phyloP scores from a whole-genome alignment of 2,888 invertebrate genomes.

The Eretmocerus hayati region DNA sequence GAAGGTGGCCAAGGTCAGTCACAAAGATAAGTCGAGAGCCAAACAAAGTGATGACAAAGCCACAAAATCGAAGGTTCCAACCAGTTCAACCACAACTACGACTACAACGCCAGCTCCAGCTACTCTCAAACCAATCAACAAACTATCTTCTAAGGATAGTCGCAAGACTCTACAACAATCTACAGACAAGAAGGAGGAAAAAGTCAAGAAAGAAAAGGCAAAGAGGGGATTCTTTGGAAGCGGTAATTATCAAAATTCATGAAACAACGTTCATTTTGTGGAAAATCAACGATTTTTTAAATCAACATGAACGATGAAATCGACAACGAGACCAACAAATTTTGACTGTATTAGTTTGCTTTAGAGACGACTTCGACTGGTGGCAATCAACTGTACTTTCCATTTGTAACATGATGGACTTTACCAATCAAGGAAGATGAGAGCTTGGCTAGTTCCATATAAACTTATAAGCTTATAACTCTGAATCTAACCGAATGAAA shows the following conservation, averaged over 20 bases:
- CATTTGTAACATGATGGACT: too few relatives aligned
- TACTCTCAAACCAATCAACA: constrained; percentile 44
- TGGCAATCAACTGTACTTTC: too few relatives aligned
- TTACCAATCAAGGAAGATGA: too few relatives aligned
- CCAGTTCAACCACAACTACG: constrained; percentile 3
- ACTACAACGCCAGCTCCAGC: constrained; percentile 20
- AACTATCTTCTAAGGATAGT: constrained; percentile 47
- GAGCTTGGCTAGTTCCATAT: too few relatives aligned
- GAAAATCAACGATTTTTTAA: too few relatives aligned
- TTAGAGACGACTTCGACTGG: too few relatives aligned
- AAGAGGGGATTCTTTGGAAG: constrained; percentile 80
- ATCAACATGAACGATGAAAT: too few relatives aligned
- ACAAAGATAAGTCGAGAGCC: constrained; percentile 26
- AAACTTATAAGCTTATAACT: too few relatives aligned
- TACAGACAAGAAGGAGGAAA: constrained; percentile 27
- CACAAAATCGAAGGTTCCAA: constrained; percentile 25
- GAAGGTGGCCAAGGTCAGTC: constrained; percentile 69
- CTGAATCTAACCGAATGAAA: too few relatives aligned
- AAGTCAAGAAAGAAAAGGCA: constrained; percentile 30
- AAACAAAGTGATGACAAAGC: constrained; percentile 21
- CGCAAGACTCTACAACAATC: constrained; percentile 37
- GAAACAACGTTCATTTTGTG: too few relatives aligned
- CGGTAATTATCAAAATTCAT: constrained; percentile 63
- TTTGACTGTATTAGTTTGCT: too few relatives aligned
- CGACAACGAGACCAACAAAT: constrained; percentile 6